Base-by-base conservation (phyloP, 2,888 invertebrate genomes). In the Drepanosiphum platanoidis region DNA sequence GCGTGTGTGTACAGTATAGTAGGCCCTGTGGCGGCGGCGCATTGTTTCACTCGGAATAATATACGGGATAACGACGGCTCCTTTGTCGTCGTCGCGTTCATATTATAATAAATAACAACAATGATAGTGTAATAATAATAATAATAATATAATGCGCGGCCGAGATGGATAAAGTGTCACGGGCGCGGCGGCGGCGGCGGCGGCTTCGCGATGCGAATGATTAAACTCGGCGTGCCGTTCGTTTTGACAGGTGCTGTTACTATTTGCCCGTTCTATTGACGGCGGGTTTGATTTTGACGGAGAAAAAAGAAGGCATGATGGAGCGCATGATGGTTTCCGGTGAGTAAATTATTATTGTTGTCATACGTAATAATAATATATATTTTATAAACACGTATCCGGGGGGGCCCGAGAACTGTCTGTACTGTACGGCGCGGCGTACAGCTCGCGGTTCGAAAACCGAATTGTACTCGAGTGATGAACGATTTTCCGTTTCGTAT, bases 311-410 rank as follows among this genome's bases (percentile, higher is more conserved):
- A 42, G 88, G 88, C 36, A 88, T 88, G 68, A 87, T 88, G 83
- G 88, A 88, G 80, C 86, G 88, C 71, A 88, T 88, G 86, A 88
- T 88, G 88, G 88, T 88, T 34, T 88, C 88, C 87, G 88, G 88
- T 88, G 86, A 82, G 84, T 78, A 70, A 39, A n/a, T n/a, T n/a
- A n/a, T n/a, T n/a, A n/a, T n/a, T n/a, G n/a, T n/a, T n/a, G n/a
- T n/a, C n/a, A n/a, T n/a, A n/a, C n/a, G n/a, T n/a, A n/a, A n/a
- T n/a, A n/a, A n/a, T n/a, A n/a, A n/a, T n/a, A n/a, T n/a, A n/a
- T n/a, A n/a, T n/a, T n/a, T n/a, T n/a, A n/a, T n/a, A n/a, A n/a
- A n/a, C n/a, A n/a, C n/a, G n/a, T n/a, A n/a, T n/a, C n/a, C n/a
- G n/a, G n/a, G n/a, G n/a, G n/a, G n/a, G n/a, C n/a, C n/a, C n/a